These are phyloP conservation scores for Megathymus violae DNA, from an alignment of 1,140 invertebrate genomes.

Conservation along the genomic window DNA sequence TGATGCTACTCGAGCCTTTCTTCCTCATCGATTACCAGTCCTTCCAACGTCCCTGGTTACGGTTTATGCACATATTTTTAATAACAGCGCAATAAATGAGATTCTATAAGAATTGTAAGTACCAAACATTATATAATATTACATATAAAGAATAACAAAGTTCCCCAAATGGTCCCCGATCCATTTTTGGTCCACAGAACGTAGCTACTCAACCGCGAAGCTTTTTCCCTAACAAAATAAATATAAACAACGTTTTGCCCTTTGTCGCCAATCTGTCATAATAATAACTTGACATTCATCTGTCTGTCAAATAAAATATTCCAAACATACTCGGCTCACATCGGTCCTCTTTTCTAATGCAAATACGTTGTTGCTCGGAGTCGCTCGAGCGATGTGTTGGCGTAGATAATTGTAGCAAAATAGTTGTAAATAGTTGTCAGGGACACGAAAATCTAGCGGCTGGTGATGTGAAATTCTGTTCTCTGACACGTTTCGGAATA, in stretches of 20 bases:
- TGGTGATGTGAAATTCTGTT: not conserved
- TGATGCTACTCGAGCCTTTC: too few species aligned
- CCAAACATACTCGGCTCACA: not conserved
- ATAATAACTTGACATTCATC: not conserved
- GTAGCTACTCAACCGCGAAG: too few species aligned
- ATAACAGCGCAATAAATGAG: too few species aligned
- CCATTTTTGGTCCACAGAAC: too few species aligned
- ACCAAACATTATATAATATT: too few species aligned
- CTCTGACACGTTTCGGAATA: not conserved
- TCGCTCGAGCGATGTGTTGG: slow-evolving; percentile 3
- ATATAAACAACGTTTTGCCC: not conserved
- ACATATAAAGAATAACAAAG: too few species aligned
- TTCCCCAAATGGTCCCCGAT: too few species aligned
- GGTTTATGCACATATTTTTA: too few species aligned
- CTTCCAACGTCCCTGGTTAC: too few species aligned
- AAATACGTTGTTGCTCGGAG: not conserved
- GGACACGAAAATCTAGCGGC: not conserved
- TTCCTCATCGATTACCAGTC: too few species aligned
- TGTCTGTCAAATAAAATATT: slow-evolving; percentile 4
- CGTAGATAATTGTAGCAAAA: slow-evolving; percentile 2
- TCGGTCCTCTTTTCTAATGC: not conserved
- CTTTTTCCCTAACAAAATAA: too few species aligned
- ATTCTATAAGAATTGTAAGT: too few species aligned
- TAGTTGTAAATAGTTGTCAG: not conserved
- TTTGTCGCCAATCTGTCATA: not conserved